These are phyloP conservation scores for Polymixis lichenea DNA, from an alignment of 2,888 invertebrate species.

Conservation along the genomic window DNA sequence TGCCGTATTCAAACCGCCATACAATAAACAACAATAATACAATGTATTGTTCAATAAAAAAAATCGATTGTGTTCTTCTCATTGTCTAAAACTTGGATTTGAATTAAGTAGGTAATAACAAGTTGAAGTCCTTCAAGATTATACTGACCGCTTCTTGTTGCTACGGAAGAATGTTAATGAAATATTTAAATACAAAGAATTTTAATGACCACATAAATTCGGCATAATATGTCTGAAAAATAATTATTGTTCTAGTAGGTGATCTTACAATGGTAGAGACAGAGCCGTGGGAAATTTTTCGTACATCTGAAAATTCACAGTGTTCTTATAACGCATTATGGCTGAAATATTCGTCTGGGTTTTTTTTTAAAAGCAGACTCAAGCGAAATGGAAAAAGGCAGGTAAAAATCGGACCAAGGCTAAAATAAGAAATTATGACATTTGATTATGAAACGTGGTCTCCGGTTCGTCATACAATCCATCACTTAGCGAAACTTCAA, in stretches of 20 bases:
- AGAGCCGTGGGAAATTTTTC: slow-evolving; percentile 1
- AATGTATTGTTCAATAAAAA: slow-evolving; percentile 34
- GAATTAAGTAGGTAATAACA: slow-evolving; percentile 38
- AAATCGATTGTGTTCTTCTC: slow-evolving; percentile 41
- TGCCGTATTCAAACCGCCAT: slow-evolving; percentile 5
- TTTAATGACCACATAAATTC: slow-evolving; percentile 42
- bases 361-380: background rate
- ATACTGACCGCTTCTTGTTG: slow-evolving; percentile 11
- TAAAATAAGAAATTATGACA: background rate
- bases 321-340: background rate
- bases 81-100: slow-evolving; percentile 41
- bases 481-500: background rate
- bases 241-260: background rate
- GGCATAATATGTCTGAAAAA: slow-evolving; percentile 7
- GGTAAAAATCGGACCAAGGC: background rate
- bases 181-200: slow-evolving; percentile 48
- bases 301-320: background rate
- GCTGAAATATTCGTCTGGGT: background rate
- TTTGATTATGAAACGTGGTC: background rate
- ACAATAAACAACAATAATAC: slow-evolving; percentile 50
- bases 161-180: slow-evolving; percentile 43
- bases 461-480: background rate
- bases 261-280: background rate
- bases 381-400: background rate
- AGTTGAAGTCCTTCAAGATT: slow-evolving; percentile 55